Conservation (phyloP, 2,113 vertebrate genomes). For the Eupsittula cactorum region DNA sequence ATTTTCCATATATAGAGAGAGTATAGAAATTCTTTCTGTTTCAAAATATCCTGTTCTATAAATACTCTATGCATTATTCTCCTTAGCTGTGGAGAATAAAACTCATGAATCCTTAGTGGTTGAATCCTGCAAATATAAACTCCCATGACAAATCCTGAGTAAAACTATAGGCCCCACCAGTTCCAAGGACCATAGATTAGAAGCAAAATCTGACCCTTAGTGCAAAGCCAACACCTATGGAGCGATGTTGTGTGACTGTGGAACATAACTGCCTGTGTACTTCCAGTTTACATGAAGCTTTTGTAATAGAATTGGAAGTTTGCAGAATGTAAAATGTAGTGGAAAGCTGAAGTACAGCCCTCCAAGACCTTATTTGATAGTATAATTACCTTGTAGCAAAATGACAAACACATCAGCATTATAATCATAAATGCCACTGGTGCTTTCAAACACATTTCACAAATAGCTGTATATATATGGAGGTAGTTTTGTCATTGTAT, state of each 20-base stretch:
- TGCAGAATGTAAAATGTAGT: neutral
- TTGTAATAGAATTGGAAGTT: fast-evolving
- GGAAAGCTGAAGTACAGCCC: neutral
- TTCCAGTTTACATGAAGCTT: neutral
- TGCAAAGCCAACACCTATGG: neutral
- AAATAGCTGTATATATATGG: neutral
- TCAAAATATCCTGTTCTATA: neutral
- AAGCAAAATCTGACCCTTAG: neutral
- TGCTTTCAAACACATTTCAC: neutral
- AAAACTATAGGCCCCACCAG: neutral
- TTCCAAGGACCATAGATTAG: neutral
- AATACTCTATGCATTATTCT: neutral
- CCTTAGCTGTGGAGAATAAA: neutral
- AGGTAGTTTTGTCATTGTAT: neutral
- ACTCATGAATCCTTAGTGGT: neutral
- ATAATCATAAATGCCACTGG: neutral
- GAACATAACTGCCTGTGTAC: fast-evolving
- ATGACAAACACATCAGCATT: neutral
- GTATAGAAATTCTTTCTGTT: neutral
- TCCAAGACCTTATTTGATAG: neutral
- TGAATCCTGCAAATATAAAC: neutral
- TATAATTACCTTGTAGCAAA: neutral
- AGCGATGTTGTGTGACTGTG: fast-evolving
- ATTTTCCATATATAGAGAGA: neutral
- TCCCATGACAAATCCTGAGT: neutral